Evolutionary conservation across 2,797 vertebrate genomes (phyloP).

Genomic region (Chloroceryle inda): DNA sequence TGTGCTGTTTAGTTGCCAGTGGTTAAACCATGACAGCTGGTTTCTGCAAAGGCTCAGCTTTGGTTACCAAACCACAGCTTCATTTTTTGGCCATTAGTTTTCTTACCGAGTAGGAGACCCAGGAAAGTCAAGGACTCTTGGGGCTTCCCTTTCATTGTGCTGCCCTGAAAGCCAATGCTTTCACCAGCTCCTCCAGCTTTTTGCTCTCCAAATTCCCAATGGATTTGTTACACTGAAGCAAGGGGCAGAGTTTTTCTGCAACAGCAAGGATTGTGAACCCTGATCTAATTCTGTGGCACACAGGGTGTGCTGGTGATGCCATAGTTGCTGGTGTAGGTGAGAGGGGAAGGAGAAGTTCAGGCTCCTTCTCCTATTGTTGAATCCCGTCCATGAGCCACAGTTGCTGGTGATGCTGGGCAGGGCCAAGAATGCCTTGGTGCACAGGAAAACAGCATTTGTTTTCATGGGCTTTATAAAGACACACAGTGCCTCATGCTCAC

Average conservation of each 20-base stretch:
- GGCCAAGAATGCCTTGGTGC: not conserved
- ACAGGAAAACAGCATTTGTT: fast-evolving
- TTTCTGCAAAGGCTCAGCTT: not conserved
- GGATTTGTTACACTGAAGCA: not conserved
- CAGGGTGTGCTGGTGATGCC: not conserved
- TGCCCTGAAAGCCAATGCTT: not conserved
- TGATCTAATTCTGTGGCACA: not conserved
- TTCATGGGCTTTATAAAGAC: not conserved
- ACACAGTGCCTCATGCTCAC: fast-evolving
- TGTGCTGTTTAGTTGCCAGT: no score
- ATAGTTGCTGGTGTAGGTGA: fast-evolving
- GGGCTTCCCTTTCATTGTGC: not conserved
- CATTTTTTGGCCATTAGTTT: not conserved
- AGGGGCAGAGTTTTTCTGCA: not conserved
- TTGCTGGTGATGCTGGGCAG: not conserved
- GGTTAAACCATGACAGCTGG: no score
- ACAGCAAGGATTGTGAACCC: not conserved
- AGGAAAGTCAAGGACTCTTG: fast-evolving
- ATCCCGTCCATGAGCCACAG: fast-evolving
- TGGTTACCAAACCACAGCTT: not conserved
- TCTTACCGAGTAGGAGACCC: fast-evolving
- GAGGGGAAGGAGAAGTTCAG: not conserved
- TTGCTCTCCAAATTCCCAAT: not conserved
- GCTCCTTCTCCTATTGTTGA: not conserved
- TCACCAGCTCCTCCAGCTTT: not conserved